phyloP scores from a whole-genome alignment of 2,113 vertebrate genomes.

The Pelmatolapia mariae region DNA sequence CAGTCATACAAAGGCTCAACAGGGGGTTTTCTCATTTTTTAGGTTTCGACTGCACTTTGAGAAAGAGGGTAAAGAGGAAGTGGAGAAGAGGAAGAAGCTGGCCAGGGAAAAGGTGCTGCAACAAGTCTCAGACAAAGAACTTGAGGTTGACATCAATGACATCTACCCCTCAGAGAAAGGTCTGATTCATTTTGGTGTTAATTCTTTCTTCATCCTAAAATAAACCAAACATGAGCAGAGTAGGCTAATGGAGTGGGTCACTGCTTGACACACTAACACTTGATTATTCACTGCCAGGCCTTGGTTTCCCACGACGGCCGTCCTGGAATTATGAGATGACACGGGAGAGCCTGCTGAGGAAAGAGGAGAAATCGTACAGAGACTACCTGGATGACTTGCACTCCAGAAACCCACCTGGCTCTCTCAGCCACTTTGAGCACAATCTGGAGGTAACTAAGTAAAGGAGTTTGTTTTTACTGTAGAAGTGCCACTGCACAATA shows the following conservation, averaged over 20 bases:
- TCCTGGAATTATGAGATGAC: conserved; percentile 87
- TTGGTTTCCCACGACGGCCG: conserved; percentile 84
- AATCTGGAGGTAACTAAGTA: conserved; percentile 79
- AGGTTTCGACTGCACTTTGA: conserved; percentile 88
- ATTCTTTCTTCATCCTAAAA: conserved; percentile 2
- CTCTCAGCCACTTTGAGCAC: conserved; percentile 91
- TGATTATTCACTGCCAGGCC: conserved; percentile 61
- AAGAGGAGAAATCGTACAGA: conserved; percentile 83
- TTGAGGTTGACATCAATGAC: conserved; percentile 78
- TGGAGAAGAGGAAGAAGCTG: conserved; percentile 81
- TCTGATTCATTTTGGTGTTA: conserved; percentile 31
- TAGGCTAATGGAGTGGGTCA: conserved; percentile 9
- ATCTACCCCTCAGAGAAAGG: conserved; percentile 83
- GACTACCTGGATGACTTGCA: conserved; percentile 82
- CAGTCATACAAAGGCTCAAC: background rate
- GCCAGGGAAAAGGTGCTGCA: conserved; percentile 77
- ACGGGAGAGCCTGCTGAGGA: conserved; percentile 77
- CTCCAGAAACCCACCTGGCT: conserved; percentile 72
- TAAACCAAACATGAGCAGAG: background rate
- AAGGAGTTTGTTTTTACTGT: background rate
- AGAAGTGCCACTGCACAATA: background rate
- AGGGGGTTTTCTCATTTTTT: background rate
- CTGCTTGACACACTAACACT: conserved; percentile 13
- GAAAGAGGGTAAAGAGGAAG: conserved; percentile 83
- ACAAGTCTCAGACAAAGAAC: conserved; percentile 65